A percentile compares a stretch with the other conserved stretches of the same genome.
These are phyloP conservation scores for Orthonevra nobilis DNA, from an alignment of 2,888 invertebrate genomes.

Conservation along the genomic window DNA sequence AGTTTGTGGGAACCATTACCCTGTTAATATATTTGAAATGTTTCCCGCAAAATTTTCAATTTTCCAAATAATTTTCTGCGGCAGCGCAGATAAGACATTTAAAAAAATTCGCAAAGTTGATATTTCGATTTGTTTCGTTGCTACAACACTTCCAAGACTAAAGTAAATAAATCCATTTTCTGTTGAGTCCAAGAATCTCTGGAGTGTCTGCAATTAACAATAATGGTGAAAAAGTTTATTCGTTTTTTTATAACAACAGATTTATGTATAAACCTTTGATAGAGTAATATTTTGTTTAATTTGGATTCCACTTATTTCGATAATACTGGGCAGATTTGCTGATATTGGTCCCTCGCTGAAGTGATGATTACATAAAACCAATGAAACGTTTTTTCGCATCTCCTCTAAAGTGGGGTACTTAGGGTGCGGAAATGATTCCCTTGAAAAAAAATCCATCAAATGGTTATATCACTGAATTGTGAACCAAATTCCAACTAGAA, in stretches of 20 bases:
- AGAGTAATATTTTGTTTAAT: conserved; percentile 56
- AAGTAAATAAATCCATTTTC: conserved; percentile 45
- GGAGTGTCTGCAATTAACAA: conserved; percentile 13
- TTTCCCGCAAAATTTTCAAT: background rate
- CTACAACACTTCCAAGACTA: conserved; percentile 40
- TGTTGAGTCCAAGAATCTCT: conserved; percentile 26
- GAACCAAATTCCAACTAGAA: too few species aligned
- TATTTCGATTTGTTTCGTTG: background rate
- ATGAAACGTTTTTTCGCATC: conserved; percentile 73
- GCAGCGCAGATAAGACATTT: conserved; percentile 23
- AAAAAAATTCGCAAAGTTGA: background rate
- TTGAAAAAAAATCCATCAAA: conserved; percentile 47
- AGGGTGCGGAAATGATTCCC: conserved; percentile 72
- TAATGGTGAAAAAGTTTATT: background rate
- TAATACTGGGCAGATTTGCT: conserved; percentile 74
- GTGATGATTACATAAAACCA: conserved; percentile 76
- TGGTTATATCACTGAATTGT: too few species aligned
- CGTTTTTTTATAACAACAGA: background rate
- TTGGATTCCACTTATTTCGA: conserved; percentile 77
- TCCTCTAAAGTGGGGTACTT: conserved; percentile 73
- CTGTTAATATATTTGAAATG: conserved; percentile 76
- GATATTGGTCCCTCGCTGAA: conserved; percentile 76
- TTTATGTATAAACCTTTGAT: conserved; percentile 6
- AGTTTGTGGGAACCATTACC: conserved; percentile 83
- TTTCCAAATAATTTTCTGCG: conserved; percentile 54